Percentiles rank a stretch among this genome's conserved stretches.
phyloP scores from a whole-genome alignment of 2,888 invertebrate genomes.

The Junonia oenone region DNA sequence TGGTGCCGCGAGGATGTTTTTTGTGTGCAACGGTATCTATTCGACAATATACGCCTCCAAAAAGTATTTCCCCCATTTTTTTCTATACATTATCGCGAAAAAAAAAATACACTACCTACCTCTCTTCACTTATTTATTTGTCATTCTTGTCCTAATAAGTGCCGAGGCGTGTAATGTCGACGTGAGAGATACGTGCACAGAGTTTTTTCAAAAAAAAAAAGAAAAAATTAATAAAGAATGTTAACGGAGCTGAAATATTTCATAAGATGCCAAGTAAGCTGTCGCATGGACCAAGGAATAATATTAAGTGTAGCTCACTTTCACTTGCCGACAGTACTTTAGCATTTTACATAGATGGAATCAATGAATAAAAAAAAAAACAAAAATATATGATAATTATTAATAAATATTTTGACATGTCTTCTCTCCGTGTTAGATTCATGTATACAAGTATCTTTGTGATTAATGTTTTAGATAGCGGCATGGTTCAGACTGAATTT shows the following conservation, averaged over 20 bases:
- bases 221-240: no score
- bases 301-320: slow-evolving; percentile 67
- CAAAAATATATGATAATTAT: slow-evolving; percentile 21
- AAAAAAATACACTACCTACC: neutral
- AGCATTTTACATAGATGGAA: slow-evolving; percentile 49
- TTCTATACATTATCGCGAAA: neutral
- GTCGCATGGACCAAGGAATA: slow-evolving; percentile 74
- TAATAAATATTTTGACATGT: slow-evolving; percentile 57
- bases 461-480: slow-evolving; percentile 62
- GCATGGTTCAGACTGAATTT: slow-evolving; percentile 67
- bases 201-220: slow-evolving; percentile 27
- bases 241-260: slow-evolving; percentile 43
- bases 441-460: slow-evolving; percentile 69
- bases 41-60: slow-evolving; percentile 56
- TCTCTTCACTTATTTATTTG: neutral
- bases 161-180: slow-evolving; percentile 29
- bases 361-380: slow-evolving; percentile 9
- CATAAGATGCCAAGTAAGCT: slow-evolving; percentile 72
- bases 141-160: neutral
- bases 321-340: slow-evolving; percentile 60
- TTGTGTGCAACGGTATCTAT: slow-evolving; percentile 39
- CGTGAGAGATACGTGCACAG: slow-evolving; percentile 33
- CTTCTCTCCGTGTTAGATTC: slow-evolving; percentile 64
- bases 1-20: slow-evolving; percentile 46
- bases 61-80: neutral